Evolutionary conservation across 2,888 invertebrate genomes (phyloP), one percentile per base, ranked within the genome.

Genomic region (Steromphala cineraria): DNA sequence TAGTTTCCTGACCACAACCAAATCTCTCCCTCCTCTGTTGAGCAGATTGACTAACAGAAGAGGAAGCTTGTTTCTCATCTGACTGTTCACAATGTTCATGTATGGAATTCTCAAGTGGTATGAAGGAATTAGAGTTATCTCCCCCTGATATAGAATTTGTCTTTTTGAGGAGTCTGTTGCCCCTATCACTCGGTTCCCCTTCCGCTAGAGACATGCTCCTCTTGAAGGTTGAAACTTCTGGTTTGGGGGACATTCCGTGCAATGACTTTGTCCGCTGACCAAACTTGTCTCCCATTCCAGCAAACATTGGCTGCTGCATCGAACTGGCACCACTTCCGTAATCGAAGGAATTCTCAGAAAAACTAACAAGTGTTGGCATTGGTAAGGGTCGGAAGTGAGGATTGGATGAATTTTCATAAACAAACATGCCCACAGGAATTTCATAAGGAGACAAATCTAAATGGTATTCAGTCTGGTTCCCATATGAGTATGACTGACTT

Each of bases 401-500:
- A 71, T 71, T 71, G 13, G 31, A n/a, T 17, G 17, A 7, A 36
- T 10, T 71, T 19, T 36, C 71, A 36, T n/a, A 36, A 36, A 17
- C 15, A 31, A 71, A 19, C 8, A 36, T 10, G 2, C 40, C 71
- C 31, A 19, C 15, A 0, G 36, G 19, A 31, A 71, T 36, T 19
- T 40, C 71, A 31, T 24, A 36, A 10, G 13, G 31, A 5, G 75
- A 76, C 10, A 76, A 77, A 31, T 67, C 53, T 8, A 67, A 36
- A 40, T 82, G 77, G 78, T 90, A 90, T 78, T 97, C 97, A 87
- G 95, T 94, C 93, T 97, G 97, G 91, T 96, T 96, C 80, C 97
- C 96, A 91, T 97, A 97, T 71, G 96, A 95, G 92, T 97, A 95
- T 83, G 96, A 96, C 17, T 95, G 96, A 92, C 96, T 96, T 36